Evolutionary conservation across 2,113 vertebrate species (phyloP).

Genomic region (Dermatemys mawii): DNA sequence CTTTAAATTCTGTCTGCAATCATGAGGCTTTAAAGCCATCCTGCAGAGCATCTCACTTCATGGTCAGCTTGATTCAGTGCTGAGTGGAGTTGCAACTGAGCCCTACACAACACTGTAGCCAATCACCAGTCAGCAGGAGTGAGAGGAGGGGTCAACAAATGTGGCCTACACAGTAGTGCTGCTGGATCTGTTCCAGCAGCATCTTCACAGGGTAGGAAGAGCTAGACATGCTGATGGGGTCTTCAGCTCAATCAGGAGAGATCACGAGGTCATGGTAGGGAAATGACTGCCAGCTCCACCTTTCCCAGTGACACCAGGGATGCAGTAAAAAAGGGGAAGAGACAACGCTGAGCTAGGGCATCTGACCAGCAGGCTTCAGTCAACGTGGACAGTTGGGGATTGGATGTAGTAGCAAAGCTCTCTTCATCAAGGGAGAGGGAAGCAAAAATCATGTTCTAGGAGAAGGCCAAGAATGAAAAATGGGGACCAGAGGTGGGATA

Average conservation of each 20-base stretch:
- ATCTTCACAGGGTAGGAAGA: background rate
- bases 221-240: background rate
- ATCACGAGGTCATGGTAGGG: background rate
- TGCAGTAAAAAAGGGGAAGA: rapidly evolving
- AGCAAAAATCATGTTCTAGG: background rate
- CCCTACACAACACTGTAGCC: background rate
- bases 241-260: background rate
- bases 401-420: background rate
- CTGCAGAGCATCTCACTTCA: background rate
- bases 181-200: background rate
- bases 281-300: background rate
- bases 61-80: background rate
- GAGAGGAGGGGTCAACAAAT: background rate
- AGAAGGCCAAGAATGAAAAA: background rate
- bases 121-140: background rate
- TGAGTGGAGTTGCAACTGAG: background rate
- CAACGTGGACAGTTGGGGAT: too few relatives aligned
- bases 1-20: background rate
- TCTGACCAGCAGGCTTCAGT: background rate
- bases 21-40: background rate
- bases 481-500: background rate
- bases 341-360: background rate
- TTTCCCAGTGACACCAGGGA: background rate
- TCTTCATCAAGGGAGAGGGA: background rate
- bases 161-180: background rate